phyloP scores from a whole-genome alignment of 2,797 vertebrate species.

The Delichon dasypus region DNA sequence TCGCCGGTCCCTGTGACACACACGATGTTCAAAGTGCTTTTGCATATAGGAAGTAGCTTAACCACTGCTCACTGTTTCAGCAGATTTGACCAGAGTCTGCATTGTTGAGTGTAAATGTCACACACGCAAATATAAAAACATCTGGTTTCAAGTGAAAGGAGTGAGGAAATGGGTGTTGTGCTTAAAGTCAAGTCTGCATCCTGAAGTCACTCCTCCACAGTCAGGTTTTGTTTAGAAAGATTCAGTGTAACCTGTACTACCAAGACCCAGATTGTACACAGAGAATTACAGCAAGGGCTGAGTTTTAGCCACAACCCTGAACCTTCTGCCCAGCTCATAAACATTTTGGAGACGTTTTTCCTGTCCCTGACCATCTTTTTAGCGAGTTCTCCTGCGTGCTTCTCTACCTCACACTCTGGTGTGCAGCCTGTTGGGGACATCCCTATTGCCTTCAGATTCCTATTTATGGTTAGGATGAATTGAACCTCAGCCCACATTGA shows the following conservation, averaged over 20 bases:
- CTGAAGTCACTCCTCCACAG: slow-evolving; percentile 1
- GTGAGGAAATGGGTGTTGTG: slow-evolving; percentile 40
- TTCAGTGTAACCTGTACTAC: not conserved
- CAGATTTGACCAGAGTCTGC: not conserved
- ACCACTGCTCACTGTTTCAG: slow-evolving; percentile 34
- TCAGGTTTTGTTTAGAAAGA: not conserved
- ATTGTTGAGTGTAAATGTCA: slow-evolving; percentile 51
- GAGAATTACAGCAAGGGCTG: not conserved
- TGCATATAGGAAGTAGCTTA: slow-evolving; percentile 34
- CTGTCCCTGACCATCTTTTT: not conserved
- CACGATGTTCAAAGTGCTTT: slow-evolving; percentile 21
- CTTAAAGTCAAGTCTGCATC: slow-evolving; percentile 29
- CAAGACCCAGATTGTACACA: not conserved
- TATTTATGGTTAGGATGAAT: not conserved
- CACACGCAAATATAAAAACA: not conserved
- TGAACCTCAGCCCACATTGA: not conserved
- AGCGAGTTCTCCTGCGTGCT: not conserved
- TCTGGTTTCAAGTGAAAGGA: slow-evolving; percentile 54
- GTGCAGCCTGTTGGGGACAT: not conserved
- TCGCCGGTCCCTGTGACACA: not conserved
- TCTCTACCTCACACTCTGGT: not conserved
- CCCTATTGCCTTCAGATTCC: not conserved
- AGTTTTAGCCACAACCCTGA: not conserved
- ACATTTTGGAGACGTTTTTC: not conserved
- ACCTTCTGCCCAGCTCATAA: not conserved